Conservation (phyloP, 2,888 invertebrate genomes). For the Meteorus colon region DNA sequence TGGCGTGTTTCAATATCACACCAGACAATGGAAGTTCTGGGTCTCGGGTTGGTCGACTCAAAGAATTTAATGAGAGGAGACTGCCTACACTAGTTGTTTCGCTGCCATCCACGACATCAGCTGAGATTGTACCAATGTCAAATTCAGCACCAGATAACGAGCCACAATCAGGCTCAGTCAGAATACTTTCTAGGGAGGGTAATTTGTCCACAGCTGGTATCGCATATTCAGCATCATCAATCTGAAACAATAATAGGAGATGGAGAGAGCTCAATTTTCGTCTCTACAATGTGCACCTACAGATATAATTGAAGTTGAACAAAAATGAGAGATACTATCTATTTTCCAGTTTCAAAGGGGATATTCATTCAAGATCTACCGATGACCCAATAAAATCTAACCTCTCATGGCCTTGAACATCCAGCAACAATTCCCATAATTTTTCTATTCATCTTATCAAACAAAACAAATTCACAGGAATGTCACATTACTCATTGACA, state of each 20-base stretch:
- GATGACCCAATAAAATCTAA: too few species aligned
- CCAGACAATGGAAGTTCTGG: conserved; percentile 74
- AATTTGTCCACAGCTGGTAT: conserved; percentile 84
- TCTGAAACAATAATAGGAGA: conserved; percentile 73
- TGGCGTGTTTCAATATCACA: conserved; percentile 84
- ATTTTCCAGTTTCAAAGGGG: too few species aligned
- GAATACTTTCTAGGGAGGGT: conserved; percentile 87
- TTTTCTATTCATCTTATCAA: too few species aligned
- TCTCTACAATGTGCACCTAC: too few species aligned
- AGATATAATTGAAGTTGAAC: too few species aligned
- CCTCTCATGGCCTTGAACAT: too few species aligned
- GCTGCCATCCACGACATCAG: conserved; percentile 70
- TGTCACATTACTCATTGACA: too few species aligned
- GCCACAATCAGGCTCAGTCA: conserved; percentile 83
- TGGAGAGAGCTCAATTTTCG: too few species aligned
- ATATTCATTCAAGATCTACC: too few species aligned
- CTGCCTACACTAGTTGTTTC: conserved; percentile 76
- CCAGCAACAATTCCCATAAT: too few species aligned
- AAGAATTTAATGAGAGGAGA: conserved; percentile 73
- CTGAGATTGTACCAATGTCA: conserved; percentile 65
- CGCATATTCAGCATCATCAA: conserved; percentile 88
- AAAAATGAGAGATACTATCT: too few species aligned
- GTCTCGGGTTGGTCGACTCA: conserved; percentile 66
- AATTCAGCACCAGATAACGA: conserved; percentile 76
- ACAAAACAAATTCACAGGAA: too few species aligned